Percentiles rank a stretch among this genome's conserved stretches.
Conservation (phyloP, 1,140 invertebrate genomes). For the Cydia fagiglandana region DNA sequence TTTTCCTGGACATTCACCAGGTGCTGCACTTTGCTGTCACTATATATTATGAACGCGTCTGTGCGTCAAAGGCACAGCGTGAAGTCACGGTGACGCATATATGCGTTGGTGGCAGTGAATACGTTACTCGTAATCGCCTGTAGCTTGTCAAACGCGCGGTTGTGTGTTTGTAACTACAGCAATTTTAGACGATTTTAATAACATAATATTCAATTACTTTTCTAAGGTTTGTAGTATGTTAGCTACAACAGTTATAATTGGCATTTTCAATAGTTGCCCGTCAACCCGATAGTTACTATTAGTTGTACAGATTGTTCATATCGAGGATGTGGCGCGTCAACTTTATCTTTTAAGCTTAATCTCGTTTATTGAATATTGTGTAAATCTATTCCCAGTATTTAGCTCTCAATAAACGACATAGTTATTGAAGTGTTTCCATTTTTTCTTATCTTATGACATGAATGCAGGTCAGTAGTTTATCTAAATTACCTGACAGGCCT, state of each 20-base stretch:
- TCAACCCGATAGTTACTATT: conserved; percentile 1
- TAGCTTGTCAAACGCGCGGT: too few species aligned
- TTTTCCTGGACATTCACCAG: too few species aligned
- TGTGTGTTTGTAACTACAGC: background rate
- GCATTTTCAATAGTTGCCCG: background rate
- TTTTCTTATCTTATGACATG: background rate
- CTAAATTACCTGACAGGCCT: background rate
- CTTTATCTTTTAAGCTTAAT: conserved; percentile 7
- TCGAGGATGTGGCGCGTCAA: background rate
- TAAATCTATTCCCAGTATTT: conserved; percentile 7
- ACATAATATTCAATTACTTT: background rate
- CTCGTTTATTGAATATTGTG: background rate
- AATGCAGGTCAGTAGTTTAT: background rate
- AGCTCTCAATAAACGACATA: background rate
- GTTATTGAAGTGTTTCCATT: background rate
- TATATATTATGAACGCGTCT: too few species aligned
- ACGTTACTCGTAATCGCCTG: too few species aligned
- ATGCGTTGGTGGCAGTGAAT: too few species aligned
- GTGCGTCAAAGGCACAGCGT: too few species aligned
- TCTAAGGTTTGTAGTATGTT: background rate
- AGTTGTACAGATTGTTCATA: conserved; percentile 5
- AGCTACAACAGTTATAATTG: background rate
- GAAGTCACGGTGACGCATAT: too few species aligned
- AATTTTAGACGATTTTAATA: background rate
- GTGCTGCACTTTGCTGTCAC: too few species aligned